Evolutionary conservation across 2,797 vertebrate species (phyloP).

Genomic region (Salmo trutta): DNA sequence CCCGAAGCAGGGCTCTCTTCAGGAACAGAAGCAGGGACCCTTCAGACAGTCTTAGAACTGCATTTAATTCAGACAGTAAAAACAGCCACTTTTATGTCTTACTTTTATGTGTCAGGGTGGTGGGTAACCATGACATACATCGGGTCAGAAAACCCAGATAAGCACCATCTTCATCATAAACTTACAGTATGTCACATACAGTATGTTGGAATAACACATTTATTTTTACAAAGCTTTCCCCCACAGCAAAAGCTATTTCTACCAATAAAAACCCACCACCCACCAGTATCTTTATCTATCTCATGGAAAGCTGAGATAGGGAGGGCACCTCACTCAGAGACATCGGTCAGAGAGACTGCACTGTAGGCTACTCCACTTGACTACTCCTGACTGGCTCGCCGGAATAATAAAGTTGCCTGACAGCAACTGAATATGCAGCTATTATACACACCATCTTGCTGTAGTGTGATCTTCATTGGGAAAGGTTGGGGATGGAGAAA

Average conservation of each 20-base stretch:
- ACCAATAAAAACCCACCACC: conserved; percentile 30
- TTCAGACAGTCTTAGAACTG: too few relatives aligned
- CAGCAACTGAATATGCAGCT: conserved; percentile 50
- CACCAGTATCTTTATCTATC: conserved; percentile 42
- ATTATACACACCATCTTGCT: conserved; percentile 60
- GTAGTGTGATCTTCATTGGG: conserved; percentile 63
- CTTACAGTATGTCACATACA: neutral
- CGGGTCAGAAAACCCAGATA: too few relatives aligned
- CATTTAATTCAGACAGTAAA: neutral
- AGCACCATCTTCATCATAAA: conserved; percentile 5
- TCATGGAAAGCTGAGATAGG: conserved; percentile 16
- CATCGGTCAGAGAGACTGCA: conserved; percentile 45
- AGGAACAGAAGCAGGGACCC: too few relatives aligned
- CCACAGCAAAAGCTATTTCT: conserved; percentile 31
- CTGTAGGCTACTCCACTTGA: conserved; percentile 40
- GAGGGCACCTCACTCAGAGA: neutral
- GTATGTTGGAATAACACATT: conserved; percentile 7
- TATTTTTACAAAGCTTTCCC: conserved; percentile 26
- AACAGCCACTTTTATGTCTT: neutral
- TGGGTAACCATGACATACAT: neutral
- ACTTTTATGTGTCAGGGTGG: too few relatives aligned
- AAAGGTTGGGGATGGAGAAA: conserved; percentile 61
- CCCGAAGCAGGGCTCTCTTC: too few relatives aligned
- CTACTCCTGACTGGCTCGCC: conserved; percentile 53
- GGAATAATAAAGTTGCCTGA: conserved; percentile 68